phyloP scores from a whole-genome alignment of 2,797 vertebrate species.

The Lateolabrax maculatus region DNA sequence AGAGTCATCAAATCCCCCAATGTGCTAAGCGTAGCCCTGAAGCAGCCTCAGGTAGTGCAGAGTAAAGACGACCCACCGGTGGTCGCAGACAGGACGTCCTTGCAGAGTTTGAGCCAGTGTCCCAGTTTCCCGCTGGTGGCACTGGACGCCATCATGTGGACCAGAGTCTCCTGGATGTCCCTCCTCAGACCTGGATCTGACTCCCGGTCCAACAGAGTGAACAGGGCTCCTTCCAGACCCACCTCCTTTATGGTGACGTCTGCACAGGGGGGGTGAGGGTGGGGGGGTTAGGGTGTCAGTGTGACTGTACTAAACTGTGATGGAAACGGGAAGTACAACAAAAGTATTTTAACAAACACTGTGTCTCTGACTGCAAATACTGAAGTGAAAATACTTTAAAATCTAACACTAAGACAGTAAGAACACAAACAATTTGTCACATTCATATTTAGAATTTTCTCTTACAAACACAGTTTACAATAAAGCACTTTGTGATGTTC shows the following conservation, averaged over 20 bases:
- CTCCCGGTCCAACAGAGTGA: slow-evolving; percentile 92
- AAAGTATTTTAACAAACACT: too few species aligned
- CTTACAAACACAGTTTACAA: too few species aligned
- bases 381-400: too few species aligned
- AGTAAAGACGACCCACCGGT: slow-evolving; percentile 79
- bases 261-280: slow-evolving; percentile 56
- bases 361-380: too few species aligned
- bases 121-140: slow-evolving; percentile 89
- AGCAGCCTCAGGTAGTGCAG: background rate
- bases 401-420: too few species aligned
- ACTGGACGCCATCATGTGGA: slow-evolving; percentile 90
- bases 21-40: too few species aligned
- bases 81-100: slow-evolving; percentile 93
- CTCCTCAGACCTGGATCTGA: slow-evolving; percentile 86
- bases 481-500: too few species aligned
- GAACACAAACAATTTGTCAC: too few species aligned
- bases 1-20: too few species aligned
- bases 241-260: slow-evolving; percentile 92
- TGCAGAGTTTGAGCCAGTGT: slow-evolving; percentile 95
- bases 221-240: slow-evolving; percentile 93
- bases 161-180: slow-evolving; percentile 93
- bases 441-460: too few species aligned
- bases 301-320: too few species aligned
- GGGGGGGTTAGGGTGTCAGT: background rate
- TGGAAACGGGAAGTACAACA: too few species aligned